Evolutionary conservation across 2,888 invertebrate genomes (phyloP), one percentile per base, ranked within the genome.

Genomic region (Taenaris catops): DNA sequence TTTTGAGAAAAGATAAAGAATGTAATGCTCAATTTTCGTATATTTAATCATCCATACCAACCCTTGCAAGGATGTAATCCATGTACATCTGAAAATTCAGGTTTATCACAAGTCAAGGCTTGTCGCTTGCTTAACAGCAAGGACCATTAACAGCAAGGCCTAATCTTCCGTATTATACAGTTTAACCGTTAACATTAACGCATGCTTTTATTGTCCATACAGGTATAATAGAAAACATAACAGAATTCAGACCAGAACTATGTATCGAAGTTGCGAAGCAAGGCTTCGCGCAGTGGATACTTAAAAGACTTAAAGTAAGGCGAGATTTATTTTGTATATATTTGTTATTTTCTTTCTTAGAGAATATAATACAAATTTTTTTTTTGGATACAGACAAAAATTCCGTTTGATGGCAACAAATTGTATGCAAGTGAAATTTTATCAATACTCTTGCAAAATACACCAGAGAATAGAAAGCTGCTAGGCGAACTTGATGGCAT

Each of bases 401-500:
- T 93, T 25, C 96, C 97, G 4, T 98, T 97, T 78, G 97, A 98
- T 83, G 93, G 91, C 0, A 99, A 98, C 71, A 98, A 98, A 79
- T 80, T 99, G 26, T 99, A 98, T 75, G 94, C 94, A 27, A 97
- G 96, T 67, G 99, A 99, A 88, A 94, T 99, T 48, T 80, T 99
- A 26, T 96, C 98, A 7, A 98, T 99, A 66, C 84, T 99, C 5
- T 86, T 99, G 34, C 99, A 99, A 86, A 94, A 94, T 47, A 94
- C 95, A 46, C 93, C 93, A 39, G 93, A 93, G 32, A 96, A 96
- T 67, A 90, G 94, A 48, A 83, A 92, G 32, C 67, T 94, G 10
- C 81, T 98, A 9, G 98, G 98, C n/a, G 95, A 96, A 57, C 71
- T 96, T 23, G 98, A 99, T 64, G 98, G 98, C 1, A 98, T 99